These are phyloP conservation scores for Mus minutoides DNA, from an alignment of 2,797 vertebrate species.

Conservation along the genomic window DNA sequence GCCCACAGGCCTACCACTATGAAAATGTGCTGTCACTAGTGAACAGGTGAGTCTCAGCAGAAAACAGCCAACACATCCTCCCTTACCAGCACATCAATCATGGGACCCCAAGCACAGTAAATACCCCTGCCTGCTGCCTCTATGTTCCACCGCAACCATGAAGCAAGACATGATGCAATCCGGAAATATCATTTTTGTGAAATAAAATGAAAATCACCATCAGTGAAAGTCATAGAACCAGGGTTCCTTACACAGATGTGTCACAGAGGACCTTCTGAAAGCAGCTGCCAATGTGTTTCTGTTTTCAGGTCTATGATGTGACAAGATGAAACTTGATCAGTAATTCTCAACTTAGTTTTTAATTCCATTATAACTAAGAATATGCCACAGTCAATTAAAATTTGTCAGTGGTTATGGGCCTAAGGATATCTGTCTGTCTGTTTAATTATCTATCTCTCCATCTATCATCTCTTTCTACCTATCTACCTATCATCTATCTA, in stretches of 20 bases:
- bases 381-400: slow-evolving; percentile 1
- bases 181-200: slow-evolving; percentile 15
- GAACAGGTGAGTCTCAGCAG: slow-evolving; percentile 9
- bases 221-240: background rate
- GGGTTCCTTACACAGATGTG: background rate
- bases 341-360: background rate
- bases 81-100: background rate
- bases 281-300: background rate
- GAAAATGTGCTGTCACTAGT: slow-evolving; percentile 58
- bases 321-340: background rate
- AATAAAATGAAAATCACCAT: background rate
- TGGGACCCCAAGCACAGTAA: background rate
- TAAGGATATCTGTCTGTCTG: background rate
- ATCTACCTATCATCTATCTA: background rate
- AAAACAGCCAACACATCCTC: background rate
- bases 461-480: background rate
- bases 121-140: background rate
- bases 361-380: background rate
- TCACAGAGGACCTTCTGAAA: background rate
- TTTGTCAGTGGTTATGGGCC: slow-evolving; percentile 1
- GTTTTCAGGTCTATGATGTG: background rate
- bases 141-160: background rate
- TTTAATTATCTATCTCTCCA: too few species aligned
- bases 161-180: background rate
- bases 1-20: slow-evolving; percentile 67